Evolutionary conservation across 2,888 invertebrate genomes (phyloP).

Genomic region (Sylvicola cinctus): DNA sequence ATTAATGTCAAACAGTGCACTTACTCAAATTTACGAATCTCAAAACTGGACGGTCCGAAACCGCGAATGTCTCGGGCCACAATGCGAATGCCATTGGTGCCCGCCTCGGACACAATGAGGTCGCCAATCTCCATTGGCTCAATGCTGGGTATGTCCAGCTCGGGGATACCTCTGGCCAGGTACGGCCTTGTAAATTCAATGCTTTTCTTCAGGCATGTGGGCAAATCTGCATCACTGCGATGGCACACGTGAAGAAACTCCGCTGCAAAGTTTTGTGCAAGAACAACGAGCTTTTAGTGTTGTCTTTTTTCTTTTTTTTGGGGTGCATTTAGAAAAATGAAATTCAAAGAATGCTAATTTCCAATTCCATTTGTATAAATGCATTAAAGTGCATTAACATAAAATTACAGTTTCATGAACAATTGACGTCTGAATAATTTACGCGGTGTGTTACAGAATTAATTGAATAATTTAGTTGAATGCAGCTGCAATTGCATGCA

Average conservation of each 20-base stretch:
- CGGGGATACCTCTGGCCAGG: conserved; percentile 21
- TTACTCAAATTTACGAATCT: not conserved
- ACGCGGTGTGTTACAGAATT: too few species aligned
- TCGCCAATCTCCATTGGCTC: conserved; percentile 28
- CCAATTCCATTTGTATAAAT: too few species aligned
- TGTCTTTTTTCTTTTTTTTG: too few species aligned
- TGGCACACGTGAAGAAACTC: conserved; percentile 1
- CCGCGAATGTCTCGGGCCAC: not conserved
- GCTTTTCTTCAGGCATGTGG: conserved; percentile 1
- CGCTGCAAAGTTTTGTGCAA: too few species aligned
- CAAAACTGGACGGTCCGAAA: not conserved
- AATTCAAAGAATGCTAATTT: not conserved
- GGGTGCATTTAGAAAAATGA: not conserved
- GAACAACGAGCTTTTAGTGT: too few species aligned
- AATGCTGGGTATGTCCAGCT: conserved; percentile 32
- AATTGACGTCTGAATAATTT: too few species aligned
- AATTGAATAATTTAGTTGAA: too few species aligned
- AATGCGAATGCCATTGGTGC: not conserved
- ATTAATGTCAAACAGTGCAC: not conserved
- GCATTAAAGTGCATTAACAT: too few species aligned
- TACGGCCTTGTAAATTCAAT: not conserved
- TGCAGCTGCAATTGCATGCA: too few species aligned
- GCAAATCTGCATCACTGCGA: not conserved
- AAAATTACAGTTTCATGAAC: too few species aligned
- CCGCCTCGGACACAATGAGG: conserved; percentile 3